A percentile compares a stretch with the other conserved stretches of the same genome.
Conservation (phyloP, 2,113 vertebrate species). For the Columba livia region DNA sequence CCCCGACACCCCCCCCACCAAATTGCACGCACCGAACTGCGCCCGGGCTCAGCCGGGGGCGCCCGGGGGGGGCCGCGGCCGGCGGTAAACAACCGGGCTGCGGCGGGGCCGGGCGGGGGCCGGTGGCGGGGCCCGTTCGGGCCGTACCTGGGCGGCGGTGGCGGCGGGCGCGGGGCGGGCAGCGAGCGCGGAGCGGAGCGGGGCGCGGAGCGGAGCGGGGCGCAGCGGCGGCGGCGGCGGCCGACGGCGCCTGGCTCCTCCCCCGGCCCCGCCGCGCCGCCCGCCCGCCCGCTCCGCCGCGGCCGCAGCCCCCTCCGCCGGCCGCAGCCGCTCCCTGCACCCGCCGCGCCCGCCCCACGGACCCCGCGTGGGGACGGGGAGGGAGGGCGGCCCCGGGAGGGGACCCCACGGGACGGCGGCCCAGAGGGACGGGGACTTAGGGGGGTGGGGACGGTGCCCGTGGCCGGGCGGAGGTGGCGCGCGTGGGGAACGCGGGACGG, state of each 20-base stretch:
- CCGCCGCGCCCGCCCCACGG: background rate
- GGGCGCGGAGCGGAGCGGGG: background rate
- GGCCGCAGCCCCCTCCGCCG: background rate
- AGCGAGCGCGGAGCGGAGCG: background rate
- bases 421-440: background rate
- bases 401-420: background rate
- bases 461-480: background rate
- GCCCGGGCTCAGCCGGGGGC: background rate
- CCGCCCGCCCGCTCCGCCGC: background rate
- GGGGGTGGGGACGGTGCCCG: background rate
- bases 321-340: background rate
- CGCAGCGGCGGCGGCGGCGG: background rate
- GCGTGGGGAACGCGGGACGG: background rate
- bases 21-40: background rate
- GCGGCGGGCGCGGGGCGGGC: background rate
- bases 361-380: background rate
- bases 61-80: background rate
- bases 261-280: background rate
- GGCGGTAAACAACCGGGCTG: background rate
- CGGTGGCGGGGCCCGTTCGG: background rate
- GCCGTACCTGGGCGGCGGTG: background rate
- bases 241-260: background rate
- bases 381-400: background rate
- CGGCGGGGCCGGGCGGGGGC: background rate
- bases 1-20: background rate